Evolutionary conservation across 2,113 vertebrate species (phyloP).

Genomic region (Tychaedon coryphoeus): DNA sequence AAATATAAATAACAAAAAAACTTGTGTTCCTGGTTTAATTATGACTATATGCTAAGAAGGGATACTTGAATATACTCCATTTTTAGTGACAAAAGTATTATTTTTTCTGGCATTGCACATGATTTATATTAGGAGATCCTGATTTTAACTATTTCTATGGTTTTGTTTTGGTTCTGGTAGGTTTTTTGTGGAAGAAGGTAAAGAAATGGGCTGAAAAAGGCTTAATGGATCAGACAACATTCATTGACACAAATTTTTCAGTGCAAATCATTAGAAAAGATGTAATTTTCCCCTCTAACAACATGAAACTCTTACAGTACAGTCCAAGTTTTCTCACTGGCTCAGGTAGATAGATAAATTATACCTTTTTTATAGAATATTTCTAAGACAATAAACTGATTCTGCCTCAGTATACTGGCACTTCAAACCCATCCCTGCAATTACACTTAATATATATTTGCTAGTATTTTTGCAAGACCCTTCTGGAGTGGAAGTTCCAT

Average conservation of each 20-base stretch:
- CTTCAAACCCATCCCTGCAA: neutral
- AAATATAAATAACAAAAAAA: neutral
- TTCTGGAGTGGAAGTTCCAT: neutral
- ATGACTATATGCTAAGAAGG: neutral
- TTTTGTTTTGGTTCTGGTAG: neutral
- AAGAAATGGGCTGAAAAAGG: neutral
- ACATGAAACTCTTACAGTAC: neutral
- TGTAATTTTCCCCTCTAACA: accelerated
- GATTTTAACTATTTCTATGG: neutral
- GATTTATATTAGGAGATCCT: neutral
- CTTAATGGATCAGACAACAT: neutral
- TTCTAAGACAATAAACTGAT: neutral
- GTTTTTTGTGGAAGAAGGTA: neutral
- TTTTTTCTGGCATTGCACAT: neutral
- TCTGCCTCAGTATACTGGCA: neutral
- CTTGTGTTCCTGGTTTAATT: neutral
- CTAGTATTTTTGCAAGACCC: neutral
- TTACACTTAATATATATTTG: neutral
- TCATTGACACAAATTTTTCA: neutral
- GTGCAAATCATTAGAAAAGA: neutral
- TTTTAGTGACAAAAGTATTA: neutral
- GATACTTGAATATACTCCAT: neutral
- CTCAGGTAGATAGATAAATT: neutral
- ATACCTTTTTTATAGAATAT: neutral
- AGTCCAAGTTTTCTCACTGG: neutral